These are phyloP conservation scores for Drosophila yooni DNA, from an alignment of 2,888 invertebrate species.

Conservation along the genomic window DNA sequence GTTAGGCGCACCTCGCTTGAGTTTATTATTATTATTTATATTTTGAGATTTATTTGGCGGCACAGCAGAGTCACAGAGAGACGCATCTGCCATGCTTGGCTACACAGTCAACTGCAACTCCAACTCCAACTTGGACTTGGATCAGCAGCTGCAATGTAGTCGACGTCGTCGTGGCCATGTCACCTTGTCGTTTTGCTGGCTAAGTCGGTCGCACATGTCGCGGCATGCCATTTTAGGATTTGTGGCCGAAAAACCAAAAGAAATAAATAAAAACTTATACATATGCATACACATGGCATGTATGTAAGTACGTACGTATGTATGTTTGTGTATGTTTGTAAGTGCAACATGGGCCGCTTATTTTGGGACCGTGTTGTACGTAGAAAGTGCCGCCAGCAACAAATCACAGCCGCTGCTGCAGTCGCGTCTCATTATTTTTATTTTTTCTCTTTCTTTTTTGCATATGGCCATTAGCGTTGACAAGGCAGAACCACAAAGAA, in stretches of 20 bases:
- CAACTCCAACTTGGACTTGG: constrained; percentile 40
- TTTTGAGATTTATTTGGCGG: constrained; percentile 67
- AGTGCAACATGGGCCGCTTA: constrained; percentile 71
- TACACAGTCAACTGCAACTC: constrained; percentile 41
- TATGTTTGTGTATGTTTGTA: constrained; percentile 40
- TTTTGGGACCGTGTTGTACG: constrained; percentile 69
- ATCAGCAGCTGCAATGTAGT: constrained; percentile 50
- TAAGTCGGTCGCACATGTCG: constrained; percentile 82
- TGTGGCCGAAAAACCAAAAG: constrained; percentile 66
- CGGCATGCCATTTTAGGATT: constrained; percentile 81
- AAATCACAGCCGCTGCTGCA: constrained; percentile 61
- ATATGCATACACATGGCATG: constrained; percentile 3
- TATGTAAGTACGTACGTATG: constrained; percentile 1
- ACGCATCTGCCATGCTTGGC: constrained; percentile 71
- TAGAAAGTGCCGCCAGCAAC: constrained; percentile 72
- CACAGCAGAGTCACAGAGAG: constrained; percentile 30
- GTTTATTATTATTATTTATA: constrained; percentile 67
- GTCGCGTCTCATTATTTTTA: constrained; percentile 67
- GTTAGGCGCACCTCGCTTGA: constrained; percentile 36
- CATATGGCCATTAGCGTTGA: constrained; percentile 80
- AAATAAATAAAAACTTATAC: constrained; percentile 30
- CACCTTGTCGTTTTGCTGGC: constrained; percentile 70
- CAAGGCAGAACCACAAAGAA: constrained; percentile 80
- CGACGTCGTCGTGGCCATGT: constrained; percentile 56
- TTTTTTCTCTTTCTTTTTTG: constrained; percentile 53